These are phyloP conservation scores for Lepidurus couesii DNA, from an alignment of 1,140 invertebrate genomes.

Conservation along the genomic window DNA sequence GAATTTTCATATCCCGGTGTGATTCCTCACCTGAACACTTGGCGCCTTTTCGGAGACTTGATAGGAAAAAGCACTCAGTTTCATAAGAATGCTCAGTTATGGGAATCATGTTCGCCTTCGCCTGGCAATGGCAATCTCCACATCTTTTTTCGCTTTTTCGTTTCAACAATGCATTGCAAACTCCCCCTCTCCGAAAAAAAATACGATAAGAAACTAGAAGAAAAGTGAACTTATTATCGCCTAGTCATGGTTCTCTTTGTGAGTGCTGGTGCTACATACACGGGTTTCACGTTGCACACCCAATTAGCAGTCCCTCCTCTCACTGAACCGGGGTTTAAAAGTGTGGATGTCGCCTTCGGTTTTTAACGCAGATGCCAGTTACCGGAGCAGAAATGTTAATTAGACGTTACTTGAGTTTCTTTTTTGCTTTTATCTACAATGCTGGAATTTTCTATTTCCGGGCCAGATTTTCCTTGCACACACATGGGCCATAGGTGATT, in stretches of 20 bases:
- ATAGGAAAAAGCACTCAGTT: no score
- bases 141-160: background rate
- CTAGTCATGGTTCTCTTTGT: background rate
- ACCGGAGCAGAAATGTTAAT: background rate
- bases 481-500: background rate
- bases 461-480: background rate
- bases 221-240: slow-evolving; percentile 2
- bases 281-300: slow-evolving; percentile 1
- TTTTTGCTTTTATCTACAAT: background rate
- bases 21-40: slow-evolving; percentile 19
- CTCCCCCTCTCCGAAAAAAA: background rate
- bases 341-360: background rate
- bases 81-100: no score
- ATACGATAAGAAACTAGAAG: background rate
- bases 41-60: background rate
- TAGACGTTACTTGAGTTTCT: background rate
- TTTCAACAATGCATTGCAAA: background rate
- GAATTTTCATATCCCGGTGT: slow-evolving; percentile 22
- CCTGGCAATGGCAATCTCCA: background rate
- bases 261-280: background rate
- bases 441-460: background rate
- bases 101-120: background rate
- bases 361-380: slow-evolving; percentile 5
- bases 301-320: slow-evolving; percentile 1
- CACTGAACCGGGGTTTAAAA: background rate